A percentile compares a stretch with the other conserved stretches of the same genome.
phyloP scores from a whole-genome alignment of 2,113 vertebrate species.

The Neotoma lepida region DNA sequence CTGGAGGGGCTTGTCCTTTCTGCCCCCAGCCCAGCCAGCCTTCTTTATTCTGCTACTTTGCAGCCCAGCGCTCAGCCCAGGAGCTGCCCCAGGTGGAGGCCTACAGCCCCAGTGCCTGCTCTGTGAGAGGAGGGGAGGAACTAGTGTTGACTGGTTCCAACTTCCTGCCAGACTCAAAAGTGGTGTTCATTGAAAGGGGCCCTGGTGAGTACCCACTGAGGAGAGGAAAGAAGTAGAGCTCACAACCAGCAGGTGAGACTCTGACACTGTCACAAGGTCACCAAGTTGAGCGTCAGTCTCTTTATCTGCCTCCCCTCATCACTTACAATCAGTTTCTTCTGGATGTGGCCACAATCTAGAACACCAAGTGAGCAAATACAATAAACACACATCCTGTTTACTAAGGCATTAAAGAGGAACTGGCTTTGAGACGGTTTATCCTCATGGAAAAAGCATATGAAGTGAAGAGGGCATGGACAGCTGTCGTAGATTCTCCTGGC shows the following conservation, averaged over 20 bases:
- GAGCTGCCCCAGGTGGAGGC: constrained; percentile 94
- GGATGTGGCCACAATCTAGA: background rate
- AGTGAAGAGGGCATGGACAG: background rate
- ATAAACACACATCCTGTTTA: background rate
- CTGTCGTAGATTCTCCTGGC: background rate
- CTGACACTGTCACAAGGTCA: background rate
- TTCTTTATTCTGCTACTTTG: constrained; percentile 10
- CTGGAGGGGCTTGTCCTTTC: background rate
- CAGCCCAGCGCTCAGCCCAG: constrained; percentile 96
- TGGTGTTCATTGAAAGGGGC: constrained; percentile 93
- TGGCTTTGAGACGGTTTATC: constrained; percentile 16
- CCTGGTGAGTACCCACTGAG: constrained; percentile 84
- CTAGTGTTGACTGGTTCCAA: constrained; percentile 91
- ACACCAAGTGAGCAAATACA: background rate
- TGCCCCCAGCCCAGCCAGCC: constrained; percentile 1
- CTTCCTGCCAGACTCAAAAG: constrained; percentile 93
- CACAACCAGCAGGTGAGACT: background rate
- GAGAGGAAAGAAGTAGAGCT: background rate
- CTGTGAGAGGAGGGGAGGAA: constrained; percentile 91
- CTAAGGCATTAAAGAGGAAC: constrained; percentile 44
- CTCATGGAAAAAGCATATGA: background rate
- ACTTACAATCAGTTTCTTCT: background rate
- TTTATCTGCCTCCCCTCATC: background rate
- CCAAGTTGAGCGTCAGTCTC: background rate
- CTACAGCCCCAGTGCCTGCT: constrained; percentile 90